Evolutionary conservation across 2,797 vertebrate genomes (phyloP), one percentile per base, ranked within the genome.

Genomic region (Alfaro cultratus): DNA sequence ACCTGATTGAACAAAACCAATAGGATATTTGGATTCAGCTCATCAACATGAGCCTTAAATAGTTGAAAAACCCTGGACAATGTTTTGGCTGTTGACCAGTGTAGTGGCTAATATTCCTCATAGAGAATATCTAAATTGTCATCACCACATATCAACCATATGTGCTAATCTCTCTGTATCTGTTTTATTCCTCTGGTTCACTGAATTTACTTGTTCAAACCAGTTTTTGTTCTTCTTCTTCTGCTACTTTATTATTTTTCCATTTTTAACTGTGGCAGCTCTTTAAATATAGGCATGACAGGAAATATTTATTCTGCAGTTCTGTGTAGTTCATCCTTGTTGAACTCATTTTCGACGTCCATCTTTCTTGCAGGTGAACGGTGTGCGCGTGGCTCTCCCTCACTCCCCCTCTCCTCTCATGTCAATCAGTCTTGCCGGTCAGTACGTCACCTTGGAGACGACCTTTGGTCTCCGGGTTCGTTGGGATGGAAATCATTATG

Each of bases 401-500:
- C 73, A 96, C 84, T 93, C 90, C 11, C 93, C 95, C 26, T 95
- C 94, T 43, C 90, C 92, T 1, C 90, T 90, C 10, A 82, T 95
- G 53, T 91, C 93, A 26, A 21, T 97, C 75, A 87, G 88, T 51
- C 84, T 93, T 9, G 95, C 96, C 0, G 96, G 97, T 11, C 94
- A 95, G 83, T 97, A 95, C 80, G 53, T 97, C 86, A 96, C 93
- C 57, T 76, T 97, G 80, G 90, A 94, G 83, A 97, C 95, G 0
- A 0, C 89, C 0, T 96, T 97, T 4, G 96, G 96, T 15, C 93
- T 97, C n/a, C 77, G 43, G 26, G 94, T 97, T 43, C 95, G 94
- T 74, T 97, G 96, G 96, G 96, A 97, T 13, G 96, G 96, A 43
- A 95, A 96, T 83, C 96, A 96, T 89, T 94, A 96, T 21, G 95